A percentile compares a stretch with the other conserved stretches of the same genome.
phyloP scores from a whole-genome alignment of 2,888 invertebrate genomes.

The Acrobasis suavella region DNA sequence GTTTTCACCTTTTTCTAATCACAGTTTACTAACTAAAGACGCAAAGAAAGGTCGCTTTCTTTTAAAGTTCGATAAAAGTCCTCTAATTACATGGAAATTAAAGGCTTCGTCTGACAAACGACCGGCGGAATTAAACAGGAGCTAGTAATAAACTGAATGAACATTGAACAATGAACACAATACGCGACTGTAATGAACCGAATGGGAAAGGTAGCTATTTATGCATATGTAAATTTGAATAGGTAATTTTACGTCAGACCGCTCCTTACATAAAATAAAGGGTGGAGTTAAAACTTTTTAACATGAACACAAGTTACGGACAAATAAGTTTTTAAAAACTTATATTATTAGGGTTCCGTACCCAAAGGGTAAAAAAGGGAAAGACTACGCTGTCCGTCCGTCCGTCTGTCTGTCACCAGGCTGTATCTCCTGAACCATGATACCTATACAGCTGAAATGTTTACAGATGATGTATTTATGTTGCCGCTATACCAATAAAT shows the following conservation, averaged over 20 bases:
- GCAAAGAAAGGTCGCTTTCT: slow-evolving; percentile 26
- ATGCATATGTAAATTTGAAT: background rate
- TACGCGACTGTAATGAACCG: slow-evolving; percentile 26
- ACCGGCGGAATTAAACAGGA: slow-evolving; percentile 36
- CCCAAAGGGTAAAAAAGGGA: too few species aligned
- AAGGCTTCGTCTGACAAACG: slow-evolving; percentile 42
- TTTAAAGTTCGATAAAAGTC: slow-evolving; percentile 39
- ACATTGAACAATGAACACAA: slow-evolving; percentile 33
- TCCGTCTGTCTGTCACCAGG: too few species aligned
- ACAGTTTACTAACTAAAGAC: background rate
- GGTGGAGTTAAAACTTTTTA: too few species aligned
- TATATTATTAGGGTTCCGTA: too few species aligned
- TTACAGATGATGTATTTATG: too few species aligned
- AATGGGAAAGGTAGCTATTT: slow-evolving; percentile 16
- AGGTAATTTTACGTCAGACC: background rate
- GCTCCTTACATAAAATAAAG: too few species aligned
- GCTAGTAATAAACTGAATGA: slow-evolving; percentile 34
- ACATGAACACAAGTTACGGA: too few species aligned
- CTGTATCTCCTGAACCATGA: too few species aligned
- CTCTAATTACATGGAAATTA: slow-evolving; percentile 59
- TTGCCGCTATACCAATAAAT: too few species aligned
- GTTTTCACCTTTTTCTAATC: background rate
- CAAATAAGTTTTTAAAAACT: too few species aligned
- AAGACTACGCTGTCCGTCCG: too few species aligned
- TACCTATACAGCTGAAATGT: too few species aligned